Evolutionary conservation across 2,888 invertebrate genomes (phyloP), one percentile per base, ranked within the genome.

Genomic region (Galerucella pusilla): DNA sequence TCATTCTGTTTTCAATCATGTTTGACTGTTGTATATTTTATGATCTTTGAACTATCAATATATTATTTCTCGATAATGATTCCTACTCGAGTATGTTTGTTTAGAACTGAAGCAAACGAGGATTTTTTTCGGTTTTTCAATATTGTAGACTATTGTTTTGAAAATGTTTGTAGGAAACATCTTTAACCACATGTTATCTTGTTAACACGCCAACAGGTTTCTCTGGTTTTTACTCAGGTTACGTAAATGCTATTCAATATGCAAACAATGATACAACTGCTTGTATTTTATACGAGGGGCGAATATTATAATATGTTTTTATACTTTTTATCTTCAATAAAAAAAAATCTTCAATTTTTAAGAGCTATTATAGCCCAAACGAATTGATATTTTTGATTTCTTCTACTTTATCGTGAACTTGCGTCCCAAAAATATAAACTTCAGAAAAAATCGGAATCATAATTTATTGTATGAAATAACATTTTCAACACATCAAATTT

Each of bases 11-110:
- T 57, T 67, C 20, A 16, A 68, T 35, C 57, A 16, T n/a, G 54
- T 68, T 16, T 54, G 60, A 59, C 59, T 57, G 42, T 2, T 68
- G 10, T 59, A 16, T 68, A 45, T 59, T 68, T 68, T 59, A 11
- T 68, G 60, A 68, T 68, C 68, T 68, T 59, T 68, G 68, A 68
- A 68, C 68, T 68, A 25, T 28, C 35, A 28, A 28, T 59, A 59
- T 46, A 59, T 3, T 54, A 63, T 57, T 54, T 25, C 42, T 45
- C 45, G 68, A 68, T 68, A 68, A 68, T 42, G 46, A 54, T 57
- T n/a, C 57, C 9, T 57, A 57, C 68, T 68, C 12, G 16, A 35
- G n/a, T 12, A 35, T 68, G 35, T n/a, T 28, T 63, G 61, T 35
- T 63, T 63, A 5, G 59, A 10, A 49, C 11, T 14, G 49, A 49